These are phyloP conservation scores for Nebria ingens DNA, from an alignment of 1,140 invertebrate genomes.

Conservation along the genomic window DNA sequence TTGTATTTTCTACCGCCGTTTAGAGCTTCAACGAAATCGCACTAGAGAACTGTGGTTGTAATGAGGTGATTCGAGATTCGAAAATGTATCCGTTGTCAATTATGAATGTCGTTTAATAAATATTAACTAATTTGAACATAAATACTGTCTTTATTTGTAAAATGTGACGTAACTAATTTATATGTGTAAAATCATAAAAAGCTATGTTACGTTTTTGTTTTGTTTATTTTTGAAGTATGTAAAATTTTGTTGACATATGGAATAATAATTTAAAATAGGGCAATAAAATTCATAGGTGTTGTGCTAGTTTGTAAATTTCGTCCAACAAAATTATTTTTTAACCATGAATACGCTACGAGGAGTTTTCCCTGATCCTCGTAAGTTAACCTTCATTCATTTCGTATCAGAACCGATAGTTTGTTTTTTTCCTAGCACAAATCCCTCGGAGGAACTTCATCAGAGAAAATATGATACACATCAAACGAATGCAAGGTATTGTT, in stretches of 20 bases:
- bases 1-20: too few species aligned
- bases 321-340: neutral
- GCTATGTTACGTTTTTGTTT: too few species aligned
- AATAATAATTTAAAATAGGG: neutral
- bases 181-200: too few species aligned
- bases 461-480: constrained; percentile 45
- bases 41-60: too few species aligned
- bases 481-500: constrained; percentile 39
- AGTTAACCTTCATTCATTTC: constrained; percentile 25
- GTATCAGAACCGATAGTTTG: constrained; percentile 10
- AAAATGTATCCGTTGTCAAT: too few species aligned
- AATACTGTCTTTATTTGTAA: too few species aligned
- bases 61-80: too few species aligned
- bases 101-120: too few species aligned
- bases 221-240: neutral
- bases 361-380: constrained; percentile 45
- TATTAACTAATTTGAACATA: too few species aligned
- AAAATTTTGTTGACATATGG: constrained; percentile 2
- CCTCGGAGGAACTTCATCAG: constrained; percentile 44
- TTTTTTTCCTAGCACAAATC: constrained; percentile 37
- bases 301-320: neutral
- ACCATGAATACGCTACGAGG: constrained; percentile 41
- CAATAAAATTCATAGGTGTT: neutral
- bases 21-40: too few species aligned
- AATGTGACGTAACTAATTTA: too few species aligned